phyloP scores from a whole-genome alignment of 92 coral and sea anemone genomes.

The Plumapathes pennacea region DNA sequence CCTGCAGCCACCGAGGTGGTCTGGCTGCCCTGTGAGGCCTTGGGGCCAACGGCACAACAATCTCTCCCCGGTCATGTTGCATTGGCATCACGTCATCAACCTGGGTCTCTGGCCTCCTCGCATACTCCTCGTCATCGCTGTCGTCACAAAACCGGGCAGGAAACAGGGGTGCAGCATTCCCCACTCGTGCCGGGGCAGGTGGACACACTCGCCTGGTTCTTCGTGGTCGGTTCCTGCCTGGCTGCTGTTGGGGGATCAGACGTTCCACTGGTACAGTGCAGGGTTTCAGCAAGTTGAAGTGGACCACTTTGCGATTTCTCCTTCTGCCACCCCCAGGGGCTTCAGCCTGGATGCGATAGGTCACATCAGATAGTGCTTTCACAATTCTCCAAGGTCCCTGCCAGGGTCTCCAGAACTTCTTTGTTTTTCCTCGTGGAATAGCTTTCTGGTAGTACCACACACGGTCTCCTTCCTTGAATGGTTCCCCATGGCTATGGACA shows the following conservation, averaged over 20 bases:
- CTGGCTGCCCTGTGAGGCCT: no score
- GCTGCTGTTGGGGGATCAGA: no score
- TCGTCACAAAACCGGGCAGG: no score
- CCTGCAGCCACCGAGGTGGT: no score
- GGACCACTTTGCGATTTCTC: constrained; percentile 4
- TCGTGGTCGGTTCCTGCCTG: no score
- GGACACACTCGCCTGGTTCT: not conserved
- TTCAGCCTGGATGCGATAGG: constrained; percentile 28
- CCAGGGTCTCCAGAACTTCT: constrained; percentile 35
- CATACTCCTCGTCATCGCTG: no score
- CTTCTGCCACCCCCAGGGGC: not conserved
- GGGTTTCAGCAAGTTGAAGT: constrained; percentile 15
- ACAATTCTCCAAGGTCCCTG: constrained; percentile 34
- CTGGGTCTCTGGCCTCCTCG: no score
- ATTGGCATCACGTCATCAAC: no score
- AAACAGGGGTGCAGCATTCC: no score
- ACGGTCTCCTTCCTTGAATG: constrained; percentile 14
- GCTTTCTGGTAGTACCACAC: constrained; percentile 20
- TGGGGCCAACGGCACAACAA: no score
- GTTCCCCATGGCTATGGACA: constrained; percentile 13
- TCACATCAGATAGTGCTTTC: constrained; percentile 25
- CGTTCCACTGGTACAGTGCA: constrained; percentile 6
- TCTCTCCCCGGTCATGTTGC: no score
- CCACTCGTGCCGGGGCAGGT: not conserved
- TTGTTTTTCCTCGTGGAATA: constrained; percentile 8